Evolutionary conservation across 2,888 invertebrate genomes (phyloP), one percentile per base, ranked within the genome.

Genomic region (Gymnoscelis rufifasciata): DNA sequence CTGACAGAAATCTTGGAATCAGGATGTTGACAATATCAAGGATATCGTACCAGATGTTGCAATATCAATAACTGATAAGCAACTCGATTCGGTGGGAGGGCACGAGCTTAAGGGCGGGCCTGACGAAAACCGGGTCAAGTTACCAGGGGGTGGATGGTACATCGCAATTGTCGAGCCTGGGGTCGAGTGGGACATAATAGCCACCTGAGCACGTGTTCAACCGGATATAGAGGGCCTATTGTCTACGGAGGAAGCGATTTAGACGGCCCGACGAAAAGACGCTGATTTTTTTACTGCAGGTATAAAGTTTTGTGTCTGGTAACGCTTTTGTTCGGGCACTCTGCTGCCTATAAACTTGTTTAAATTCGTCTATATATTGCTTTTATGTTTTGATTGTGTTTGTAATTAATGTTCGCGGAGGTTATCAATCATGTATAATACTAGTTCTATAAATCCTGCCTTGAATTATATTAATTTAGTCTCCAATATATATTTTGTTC

Each of bases 151-250:
- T 74, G 79, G 71, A 69, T 54, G 47, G 53, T 56, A 62, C 74
- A 71, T 70, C 75, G 77, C 77, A 81, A 82, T 63, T 50, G 50
- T 45, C 45, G 50, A 64, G 67, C 63, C 66, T 65, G 69, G 74
- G 70, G 67, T 71, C 68, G 65, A 62, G 62, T 62, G 59, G 60
- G 68, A 69, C 71, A 87, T 86, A 87, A 86, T 86, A 78, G 81
- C 74, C 82, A 87, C 83, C 87, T 86, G 86, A 88, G 87, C 87
- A 88, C 87, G 87, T 88, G 88, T 86, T 74, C 77, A 64, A 64
- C 88, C 88, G 87, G 87, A 88, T 87, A 81, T 71, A 69, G 67
- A 70, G 66, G 66, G 70, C 83, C 49, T 64, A 87, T 88, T 87
- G 87, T 87, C 78, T 84, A 70, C 69, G 69, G 76, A 87, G 86